phyloP scores from a whole-genome alignment of 2,113 vertebrate genomes.

The Galemys pyrenaicus region DNA sequence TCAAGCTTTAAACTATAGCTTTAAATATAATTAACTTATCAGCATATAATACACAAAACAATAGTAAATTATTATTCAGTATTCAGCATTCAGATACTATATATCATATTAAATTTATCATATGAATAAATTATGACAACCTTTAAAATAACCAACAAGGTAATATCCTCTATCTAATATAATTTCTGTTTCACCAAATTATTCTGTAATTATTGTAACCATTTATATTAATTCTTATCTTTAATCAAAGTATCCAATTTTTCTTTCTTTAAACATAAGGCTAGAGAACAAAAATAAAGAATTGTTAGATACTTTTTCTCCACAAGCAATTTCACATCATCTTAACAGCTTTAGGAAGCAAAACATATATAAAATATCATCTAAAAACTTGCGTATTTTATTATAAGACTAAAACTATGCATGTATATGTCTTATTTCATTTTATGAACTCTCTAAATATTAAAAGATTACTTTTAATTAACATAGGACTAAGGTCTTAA shows the following conservation, averaged over 20 bases:
- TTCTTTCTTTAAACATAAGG: background rate
- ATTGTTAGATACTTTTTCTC: constrained; percentile 3
- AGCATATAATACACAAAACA: background rate
- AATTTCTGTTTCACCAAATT: constrained; percentile 5
- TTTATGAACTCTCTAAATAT: background rate
- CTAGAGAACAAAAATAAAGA: constrained; percentile 32
- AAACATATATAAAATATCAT: background rate
- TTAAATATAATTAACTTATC: constrained; percentile 32
- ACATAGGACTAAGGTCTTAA: constrained; percentile 19
- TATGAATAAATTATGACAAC: constrained; percentile 6
- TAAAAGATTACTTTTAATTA: constrained; percentile 42
- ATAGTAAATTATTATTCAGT: too few relatives aligned
- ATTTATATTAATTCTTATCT: constrained; percentile 14
- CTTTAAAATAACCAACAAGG: constrained; percentile 45
- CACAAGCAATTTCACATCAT: background rate
- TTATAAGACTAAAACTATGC: background rate
- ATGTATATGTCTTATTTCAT: background rate
- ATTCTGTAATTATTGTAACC: background rate
- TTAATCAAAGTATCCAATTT: background rate
- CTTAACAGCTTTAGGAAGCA: constrained; percentile 11
- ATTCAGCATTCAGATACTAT: too few relatives aligned
- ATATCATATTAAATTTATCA: background rate
- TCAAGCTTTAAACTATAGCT: constrained; percentile 25
- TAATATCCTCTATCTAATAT: constrained; percentile 35
- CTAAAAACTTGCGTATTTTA: background rate